Conservation (phyloP, 2,113 vertebrate genomes). For the Bubalus kerabau region DNA sequence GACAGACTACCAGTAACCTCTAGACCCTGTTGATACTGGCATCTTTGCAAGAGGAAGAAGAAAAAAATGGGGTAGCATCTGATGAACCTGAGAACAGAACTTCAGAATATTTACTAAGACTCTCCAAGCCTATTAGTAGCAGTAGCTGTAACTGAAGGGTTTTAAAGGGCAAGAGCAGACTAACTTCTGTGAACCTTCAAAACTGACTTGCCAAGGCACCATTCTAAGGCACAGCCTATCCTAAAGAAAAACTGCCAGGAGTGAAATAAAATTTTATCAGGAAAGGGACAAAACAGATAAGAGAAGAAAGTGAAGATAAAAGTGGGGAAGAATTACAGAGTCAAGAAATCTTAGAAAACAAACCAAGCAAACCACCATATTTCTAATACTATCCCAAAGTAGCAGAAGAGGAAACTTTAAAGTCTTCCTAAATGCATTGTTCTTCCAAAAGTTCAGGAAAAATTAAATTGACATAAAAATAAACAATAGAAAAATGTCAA, state of each 20-base stretch:
- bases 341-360: background rate
- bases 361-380: background rate
- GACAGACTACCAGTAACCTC: background rate
- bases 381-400: background rate
- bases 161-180: background rate
- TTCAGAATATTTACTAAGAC: background rate
- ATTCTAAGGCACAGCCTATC: background rate
- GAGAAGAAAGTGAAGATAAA: background rate
- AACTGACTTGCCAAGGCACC: background rate
- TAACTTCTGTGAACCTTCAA: background rate
- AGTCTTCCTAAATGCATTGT: background rate
- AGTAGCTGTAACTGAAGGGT: background rate
- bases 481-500: background rate
- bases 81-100: background rate
- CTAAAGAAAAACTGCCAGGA: background rate
- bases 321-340: background rate
- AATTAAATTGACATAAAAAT: slow-evolving; percentile 21
- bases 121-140: background rate
- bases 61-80: background rate
- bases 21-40: background rate
- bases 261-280: background rate
- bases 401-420: background rate
- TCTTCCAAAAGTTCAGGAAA: background rate
- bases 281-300: background rate
- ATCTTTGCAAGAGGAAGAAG: background rate